phyloP scores from a whole-genome alignment of 92 coral and sea anemone genomes.

The Palythoa heliodiscus region DNA sequence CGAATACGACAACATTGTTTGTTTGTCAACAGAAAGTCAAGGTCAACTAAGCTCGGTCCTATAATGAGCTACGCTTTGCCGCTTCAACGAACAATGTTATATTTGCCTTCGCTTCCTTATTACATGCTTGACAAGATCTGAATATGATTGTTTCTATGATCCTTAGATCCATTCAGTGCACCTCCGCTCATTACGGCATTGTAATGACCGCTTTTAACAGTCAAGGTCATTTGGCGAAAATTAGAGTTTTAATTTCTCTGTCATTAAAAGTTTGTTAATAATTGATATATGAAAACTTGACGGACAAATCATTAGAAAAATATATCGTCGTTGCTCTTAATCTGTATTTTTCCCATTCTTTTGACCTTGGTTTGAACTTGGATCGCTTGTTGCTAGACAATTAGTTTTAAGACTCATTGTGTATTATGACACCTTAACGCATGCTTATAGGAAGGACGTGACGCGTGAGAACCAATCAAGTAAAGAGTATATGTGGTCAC shows the following conservation, averaged over 20 bases:
- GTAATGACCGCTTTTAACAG: not conserved
- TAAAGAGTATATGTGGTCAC: not conserved
- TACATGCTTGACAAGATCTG: slow-evolving; percentile 39
- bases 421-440: not conserved
- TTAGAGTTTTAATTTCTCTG: slow-evolving; percentile 16
- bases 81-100: slow-evolving; percentile 39
- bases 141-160: slow-evolving; percentile 15
- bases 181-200: not conserved
- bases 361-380: slow-evolving; percentile 38
- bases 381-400: not conserved
- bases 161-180: slow-evolving; percentile 14
- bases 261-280: not conserved
- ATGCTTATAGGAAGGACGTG: slow-evolving; percentile 16
- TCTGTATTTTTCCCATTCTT: not conserved
- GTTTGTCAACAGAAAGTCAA: slow-evolving; percentile 38
- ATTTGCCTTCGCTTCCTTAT: slow-evolving; percentile 28
- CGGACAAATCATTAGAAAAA: not conserved
- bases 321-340: not conserved
- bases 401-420: not conserved
- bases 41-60: slow-evolving; percentile 16
- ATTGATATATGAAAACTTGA: not conserved
- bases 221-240: slow-evolving; percentile 15
- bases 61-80: slow-evolving; percentile 25
- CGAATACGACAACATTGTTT: slow-evolving; percentile 29
- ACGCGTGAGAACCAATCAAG: not conserved